Evolutionary conservation across 2,113 vertebrate species (phyloP).

Genomic region (Myrmecophaga tridactyla): DNA sequence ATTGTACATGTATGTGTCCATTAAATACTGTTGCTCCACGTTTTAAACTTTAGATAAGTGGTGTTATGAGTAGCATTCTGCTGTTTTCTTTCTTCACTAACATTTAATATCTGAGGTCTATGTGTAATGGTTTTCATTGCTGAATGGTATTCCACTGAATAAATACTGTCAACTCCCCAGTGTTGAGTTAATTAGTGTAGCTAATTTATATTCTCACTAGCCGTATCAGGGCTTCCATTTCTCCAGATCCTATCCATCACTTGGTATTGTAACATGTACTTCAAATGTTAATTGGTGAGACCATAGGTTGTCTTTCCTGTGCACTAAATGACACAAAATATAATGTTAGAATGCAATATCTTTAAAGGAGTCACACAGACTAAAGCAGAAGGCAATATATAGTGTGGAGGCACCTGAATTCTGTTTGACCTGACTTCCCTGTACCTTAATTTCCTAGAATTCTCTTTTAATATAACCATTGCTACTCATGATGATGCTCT

Average conservation of each 20-base stretch:
- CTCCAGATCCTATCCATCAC: neutral
- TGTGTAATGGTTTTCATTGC: neutral
- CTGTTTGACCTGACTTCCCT: neutral
- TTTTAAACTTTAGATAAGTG: constrained; percentile 6
- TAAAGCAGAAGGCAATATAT: neutral
- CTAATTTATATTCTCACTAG: neutral
- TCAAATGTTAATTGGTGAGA: neutral
- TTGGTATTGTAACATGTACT: neutral
- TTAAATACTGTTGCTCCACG: neutral
- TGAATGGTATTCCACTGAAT: neutral
- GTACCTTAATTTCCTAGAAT: neutral
- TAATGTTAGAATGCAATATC: neutral
- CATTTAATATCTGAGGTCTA: neutral
- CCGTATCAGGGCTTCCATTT: neutral
- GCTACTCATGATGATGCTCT: neutral
- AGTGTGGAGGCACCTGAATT: neutral
- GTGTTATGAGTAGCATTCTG: neutral
- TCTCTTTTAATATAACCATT: neutral
- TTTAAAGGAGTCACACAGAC: neutral
- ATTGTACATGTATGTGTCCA: neutral
- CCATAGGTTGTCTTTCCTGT: neutral
- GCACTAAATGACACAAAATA: neutral
- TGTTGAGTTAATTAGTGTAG: neutral
- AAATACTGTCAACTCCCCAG: neutral
- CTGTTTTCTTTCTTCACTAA: neutral